Evolutionary conservation across 2,888 invertebrate genomes (phyloP), one percentile per base, ranked within the genome.

Genomic region (Mesoligia furuncula): DNA sequence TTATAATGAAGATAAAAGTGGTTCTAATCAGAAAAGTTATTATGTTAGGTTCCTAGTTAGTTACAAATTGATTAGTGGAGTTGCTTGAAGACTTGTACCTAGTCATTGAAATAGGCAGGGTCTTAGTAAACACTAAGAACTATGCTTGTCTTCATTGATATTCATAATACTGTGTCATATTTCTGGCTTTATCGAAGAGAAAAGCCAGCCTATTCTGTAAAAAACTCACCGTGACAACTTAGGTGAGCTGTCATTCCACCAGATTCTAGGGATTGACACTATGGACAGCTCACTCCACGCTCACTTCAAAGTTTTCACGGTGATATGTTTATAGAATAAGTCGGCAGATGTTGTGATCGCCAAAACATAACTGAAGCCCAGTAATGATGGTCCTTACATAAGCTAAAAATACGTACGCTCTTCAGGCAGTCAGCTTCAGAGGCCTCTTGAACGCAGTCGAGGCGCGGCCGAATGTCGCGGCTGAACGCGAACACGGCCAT

Each of bases 381-480:
- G 42, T 79, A 75, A 79, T 68, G 57, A 80, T 64, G 54, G 66
- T 67, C 15, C 66, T 67, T 45, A 73, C 0, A 48, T 31, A 65
- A 72, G 42, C 73, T 61, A 65, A 80, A 66, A 65, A 64, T 80
- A 93, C 96, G 89, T 90, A 97, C 97, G 68, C 97, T 97, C 83
- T 97, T 97, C 90, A 98, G 94, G 91, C 98, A 98, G 54, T 97
- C 97, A 17, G 97, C 97, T 68, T 97, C 97, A 45, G 97, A 97
- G 61, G 97, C 95, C 65, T 98, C 97, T 83, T 97, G 96, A 1
- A 98, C 95, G 91, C 99, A 99, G 90, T 98, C 98, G 69, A 99
- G 97, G 85, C 98, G 97, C 0, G 99, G 99, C 11, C 98, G 97
- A 64, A 98, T 98, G 90, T 98, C 98, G 76, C 98, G 97, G 5